Conservation (phyloP, 2,113 vertebrate species). For the Odocoileus virginianus region DNA sequence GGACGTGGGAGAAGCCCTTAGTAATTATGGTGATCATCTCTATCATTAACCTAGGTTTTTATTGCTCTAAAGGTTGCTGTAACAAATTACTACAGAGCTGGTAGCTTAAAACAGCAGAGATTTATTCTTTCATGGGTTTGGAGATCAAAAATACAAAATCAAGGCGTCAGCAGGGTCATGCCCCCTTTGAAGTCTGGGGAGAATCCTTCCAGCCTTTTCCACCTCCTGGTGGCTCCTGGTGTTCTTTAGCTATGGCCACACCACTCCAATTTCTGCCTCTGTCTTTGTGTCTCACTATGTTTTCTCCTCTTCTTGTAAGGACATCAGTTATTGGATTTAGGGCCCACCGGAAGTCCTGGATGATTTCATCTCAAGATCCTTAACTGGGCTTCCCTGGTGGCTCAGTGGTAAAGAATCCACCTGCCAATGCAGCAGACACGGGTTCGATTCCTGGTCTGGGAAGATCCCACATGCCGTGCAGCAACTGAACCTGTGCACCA, state of each 20-base stretch:
- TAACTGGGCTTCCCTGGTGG: background rate
- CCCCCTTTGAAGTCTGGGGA: background rate
- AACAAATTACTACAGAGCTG: background rate
- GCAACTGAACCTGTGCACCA: background rate
- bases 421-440: background rate
- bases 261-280: background rate
- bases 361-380: background rate
- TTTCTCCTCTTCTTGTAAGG: background rate
- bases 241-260: background rate
- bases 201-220: background rate
- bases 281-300: background rate
- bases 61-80: background rate
- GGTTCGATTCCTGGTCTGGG: background rate
- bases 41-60: background rate
- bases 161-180: background rate
- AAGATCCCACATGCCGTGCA: accelerated
- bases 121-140: background rate
- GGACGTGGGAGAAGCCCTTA: background rate
- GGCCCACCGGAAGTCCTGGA: background rate
- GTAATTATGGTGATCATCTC: background rate
- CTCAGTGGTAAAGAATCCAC: background rate
- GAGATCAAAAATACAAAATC: background rate
- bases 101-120: background rate
- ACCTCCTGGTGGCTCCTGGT: background rate
- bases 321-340: background rate